phyloP scores from a whole-genome alignment of 1,140 invertebrate species.

The Heliconius nattereri region DNA sequence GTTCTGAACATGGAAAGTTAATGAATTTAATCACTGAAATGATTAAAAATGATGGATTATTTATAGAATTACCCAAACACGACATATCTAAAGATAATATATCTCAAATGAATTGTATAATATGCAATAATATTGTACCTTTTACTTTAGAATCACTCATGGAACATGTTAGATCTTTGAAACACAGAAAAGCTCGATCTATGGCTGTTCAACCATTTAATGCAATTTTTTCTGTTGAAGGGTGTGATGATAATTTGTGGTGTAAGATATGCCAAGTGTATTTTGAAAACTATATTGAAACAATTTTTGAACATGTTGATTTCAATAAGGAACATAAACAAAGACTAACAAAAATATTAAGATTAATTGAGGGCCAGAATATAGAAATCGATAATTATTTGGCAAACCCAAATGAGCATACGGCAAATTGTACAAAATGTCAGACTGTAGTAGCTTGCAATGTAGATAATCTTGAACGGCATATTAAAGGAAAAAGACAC shows the following conservation, averaged over 20 bases:
- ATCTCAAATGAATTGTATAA: conserved; percentile 39
- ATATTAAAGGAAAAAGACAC: conserved; percentile 51
- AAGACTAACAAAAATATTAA: conserved; percentile 43
- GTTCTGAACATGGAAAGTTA: conserved; percentile 30
- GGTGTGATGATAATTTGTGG: conserved; percentile 46
- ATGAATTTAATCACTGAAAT: conserved; percentile 38
- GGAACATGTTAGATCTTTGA: conserved; percentile 35
- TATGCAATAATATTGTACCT: conserved; percentile 44
- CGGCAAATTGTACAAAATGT: conserved; percentile 51
- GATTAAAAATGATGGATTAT: conserved; percentile 47
- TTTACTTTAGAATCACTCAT: conserved; percentile 42
- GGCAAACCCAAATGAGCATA: conserved; percentile 49
- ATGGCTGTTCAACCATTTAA: conserved; percentile 53
- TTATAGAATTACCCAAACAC: conserved; percentile 44
- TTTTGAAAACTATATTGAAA: conserved; percentile 51
- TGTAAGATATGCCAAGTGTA: conserved; percentile 50
- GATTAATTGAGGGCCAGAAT: conserved; percentile 47
- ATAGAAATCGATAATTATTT: conserved; percentile 55
- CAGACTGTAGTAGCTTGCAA: conserved; percentile 48
- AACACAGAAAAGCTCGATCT: conserved; percentile 47
- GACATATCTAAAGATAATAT: conserved; percentile 12
- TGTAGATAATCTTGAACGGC: conserved; percentile 49
- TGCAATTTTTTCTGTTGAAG: conserved; percentile 55
- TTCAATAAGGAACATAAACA: conserved; percentile 46
- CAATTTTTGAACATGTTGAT: conserved; percentile 56